phyloP scores from a whole-genome alignment of 2,797 vertebrate genomes.

The Anabas testudineus region DNA sequence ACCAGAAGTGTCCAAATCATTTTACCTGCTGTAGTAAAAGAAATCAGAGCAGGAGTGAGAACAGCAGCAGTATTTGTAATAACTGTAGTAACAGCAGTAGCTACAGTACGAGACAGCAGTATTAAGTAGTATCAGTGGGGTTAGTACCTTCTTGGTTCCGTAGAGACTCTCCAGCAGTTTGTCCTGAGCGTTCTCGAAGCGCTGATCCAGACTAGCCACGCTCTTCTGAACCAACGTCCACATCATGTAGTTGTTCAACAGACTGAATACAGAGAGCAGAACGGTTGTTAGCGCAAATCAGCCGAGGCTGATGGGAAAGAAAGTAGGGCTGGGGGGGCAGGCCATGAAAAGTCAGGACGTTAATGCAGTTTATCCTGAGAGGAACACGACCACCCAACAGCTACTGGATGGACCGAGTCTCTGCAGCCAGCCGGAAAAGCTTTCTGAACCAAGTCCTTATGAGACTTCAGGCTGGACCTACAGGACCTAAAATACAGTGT shows the following conservation, averaged over 20 bases:
- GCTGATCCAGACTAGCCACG: constrained; percentile 91
- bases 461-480: too few species aligned
- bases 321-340: too few species aligned
- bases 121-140: background rate
- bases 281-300: background rate
- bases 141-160: constrained; percentile 93
- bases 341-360: too few species aligned
- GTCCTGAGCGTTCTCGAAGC: constrained; percentile 96
- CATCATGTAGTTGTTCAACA: constrained; percentile 97
- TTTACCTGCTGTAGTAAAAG: background rate
- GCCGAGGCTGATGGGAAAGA: background rate
- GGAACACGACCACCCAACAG: too few species aligned
- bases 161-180: constrained; percentile 95
- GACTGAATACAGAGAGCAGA: constrained; percentile 68
- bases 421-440: too few species aligned
- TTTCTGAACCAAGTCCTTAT: too few species aligned
- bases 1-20: background rate
- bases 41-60: background rate
- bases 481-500: too few species aligned
- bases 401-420: too few species aligned
- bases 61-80: background rate
- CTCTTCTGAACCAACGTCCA: constrained; percentile 98
- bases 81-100: background rate
- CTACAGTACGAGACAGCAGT: too few species aligned
- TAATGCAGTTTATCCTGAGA: too few species aligned